Evolutionary conservation across 2,113 vertebrate species (phyloP), one percentile per base, ranked within the genome.

Genomic region (Ammodytes dubius): DNA sequence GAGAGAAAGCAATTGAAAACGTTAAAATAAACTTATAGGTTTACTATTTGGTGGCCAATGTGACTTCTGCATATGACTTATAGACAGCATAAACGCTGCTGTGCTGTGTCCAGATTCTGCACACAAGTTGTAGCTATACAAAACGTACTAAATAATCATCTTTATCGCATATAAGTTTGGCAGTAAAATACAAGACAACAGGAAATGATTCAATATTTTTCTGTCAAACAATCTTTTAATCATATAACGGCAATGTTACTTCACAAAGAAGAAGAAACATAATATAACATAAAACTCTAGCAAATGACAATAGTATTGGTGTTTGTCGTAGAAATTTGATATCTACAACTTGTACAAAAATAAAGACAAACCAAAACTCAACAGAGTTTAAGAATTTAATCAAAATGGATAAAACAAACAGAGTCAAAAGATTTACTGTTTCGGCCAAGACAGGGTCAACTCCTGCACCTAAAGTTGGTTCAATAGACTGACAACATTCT

Each of bases 1-100:
- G 39, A 49, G 27, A 15, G 42, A 57, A 64, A 59, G 45, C 45
- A 63, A 75, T 46, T 13, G 27, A 53, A 37, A 7, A 46, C 10
- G n/a, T 74, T 57, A 53, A 46, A 11, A 49, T 65, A 49, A 73
- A 73, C n/a, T 13, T 59, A 1, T 70, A 66, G 11, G 43, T 87
- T 64, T 56, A 46, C 52, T 37, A 46, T 68, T 45, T 56, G 43
- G 42, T 35, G 35, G 53, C 47, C 19, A 63, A 13, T 27, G 49
- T 43, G 27, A 19, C 4, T 63, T 58, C 13, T 27, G 45, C 37
- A 0, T 40, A 13, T 10, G 27, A 72, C 47, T 6, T 3, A 11
- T 17, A 50, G 4, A 43, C 14, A 39, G 35, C 39, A 69, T 49
- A 65, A 3, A 49, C 42, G 15, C 17, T 71, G 27, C 27, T 49